Evolutionary conservation across 2,797 vertebrate species (phyloP).

Genomic region (Periparus ater): DNA sequence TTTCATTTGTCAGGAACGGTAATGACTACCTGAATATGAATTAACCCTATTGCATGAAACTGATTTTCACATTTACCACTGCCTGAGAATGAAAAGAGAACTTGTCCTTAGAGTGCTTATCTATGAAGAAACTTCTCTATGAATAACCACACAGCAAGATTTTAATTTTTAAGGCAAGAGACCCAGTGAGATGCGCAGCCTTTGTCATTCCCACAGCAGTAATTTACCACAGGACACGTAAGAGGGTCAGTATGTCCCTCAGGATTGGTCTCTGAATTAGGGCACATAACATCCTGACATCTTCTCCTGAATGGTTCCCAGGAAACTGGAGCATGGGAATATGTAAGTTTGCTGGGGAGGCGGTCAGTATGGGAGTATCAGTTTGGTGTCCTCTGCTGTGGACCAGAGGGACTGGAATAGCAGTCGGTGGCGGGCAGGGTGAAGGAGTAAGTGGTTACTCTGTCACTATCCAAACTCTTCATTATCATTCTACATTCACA

Average conservation of each 20-base stretch:
- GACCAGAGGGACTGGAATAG: conserved; percentile 1
- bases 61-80: not conserved
- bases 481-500: conserved; percentile 13
- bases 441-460: not conserved
- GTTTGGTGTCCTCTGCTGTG: not conserved
- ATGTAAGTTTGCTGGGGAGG: not conserved
- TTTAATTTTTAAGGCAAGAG: not conserved
- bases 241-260: not conserved
- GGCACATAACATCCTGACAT: not conserved
- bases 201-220: not conserved
- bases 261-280: not conserved
- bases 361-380: not conserved
- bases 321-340: not conserved
- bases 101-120: not conserved
- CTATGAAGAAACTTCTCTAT: not conserved
- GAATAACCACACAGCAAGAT: not conserved
- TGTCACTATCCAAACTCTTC: not conserved
- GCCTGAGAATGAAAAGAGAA: not conserved
- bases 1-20: not conserved
- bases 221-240: not conserved
- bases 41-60: not conserved
- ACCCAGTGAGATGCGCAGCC: not conserved
- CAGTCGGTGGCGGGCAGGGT: not conserved
- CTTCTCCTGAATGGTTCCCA: not conserved
- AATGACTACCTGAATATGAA: not conserved